A percentile compares a stretch with the other conserved stretches of the same genome.
Evolutionary conservation across 2,888 invertebrate genomes (phyloP).

Genomic region (Griposia aprilina): DNA sequence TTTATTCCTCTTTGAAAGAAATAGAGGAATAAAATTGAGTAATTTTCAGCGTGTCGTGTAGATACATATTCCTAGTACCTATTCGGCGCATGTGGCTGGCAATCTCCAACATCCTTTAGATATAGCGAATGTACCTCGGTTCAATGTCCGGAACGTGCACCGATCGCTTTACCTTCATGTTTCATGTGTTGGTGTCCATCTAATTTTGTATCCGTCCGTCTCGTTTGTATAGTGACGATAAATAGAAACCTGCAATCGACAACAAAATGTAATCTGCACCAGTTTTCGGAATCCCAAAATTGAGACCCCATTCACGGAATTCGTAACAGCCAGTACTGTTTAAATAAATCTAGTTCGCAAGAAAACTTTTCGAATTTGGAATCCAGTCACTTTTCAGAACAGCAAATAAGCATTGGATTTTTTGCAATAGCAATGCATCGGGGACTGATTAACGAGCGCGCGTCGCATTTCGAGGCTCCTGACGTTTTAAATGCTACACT

Average conservation of each 20-base stretch:
- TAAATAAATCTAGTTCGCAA: conserved; percentile 32
- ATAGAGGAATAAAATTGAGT: not conserved
- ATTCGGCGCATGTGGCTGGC: conserved; percentile 26
- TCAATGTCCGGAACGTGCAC: conserved; percentile 58
- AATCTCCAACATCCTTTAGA: conserved; percentile 56
- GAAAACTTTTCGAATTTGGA: conserved; percentile 40
- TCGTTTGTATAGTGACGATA: not conserved
- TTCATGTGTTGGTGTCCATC: conserved; percentile 39
- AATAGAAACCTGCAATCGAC: conserved; percentile 5
- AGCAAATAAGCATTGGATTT: conserved; percentile 52
- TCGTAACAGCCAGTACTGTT: conserved; percentile 26
- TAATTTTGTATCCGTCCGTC: conserved; percentile 31
- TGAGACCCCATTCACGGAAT: conserved; percentile 21
- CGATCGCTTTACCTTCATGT: conserved; percentile 47
- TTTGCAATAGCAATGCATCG: conserved; percentile 57
- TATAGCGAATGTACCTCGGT: conserved; percentile 30
- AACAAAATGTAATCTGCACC: conserved; percentile 1
- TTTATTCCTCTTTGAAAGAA: not conserved
- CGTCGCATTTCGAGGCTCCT: conserved; percentile 52
- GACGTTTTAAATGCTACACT: conserved; percentile 61
- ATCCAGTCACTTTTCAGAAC: conserved; percentile 41
- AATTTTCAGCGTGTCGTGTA: not conserved
- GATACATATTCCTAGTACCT: not conserved
- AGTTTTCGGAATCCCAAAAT: conserved; percentile 13
- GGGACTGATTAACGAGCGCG: conserved; percentile 68